A percentile compares a stretch with the other conserved stretches of the same genome.
Conservation (phyloP, 2,888 invertebrate genomes). For the Pristionchus fissidentatus region DNA sequence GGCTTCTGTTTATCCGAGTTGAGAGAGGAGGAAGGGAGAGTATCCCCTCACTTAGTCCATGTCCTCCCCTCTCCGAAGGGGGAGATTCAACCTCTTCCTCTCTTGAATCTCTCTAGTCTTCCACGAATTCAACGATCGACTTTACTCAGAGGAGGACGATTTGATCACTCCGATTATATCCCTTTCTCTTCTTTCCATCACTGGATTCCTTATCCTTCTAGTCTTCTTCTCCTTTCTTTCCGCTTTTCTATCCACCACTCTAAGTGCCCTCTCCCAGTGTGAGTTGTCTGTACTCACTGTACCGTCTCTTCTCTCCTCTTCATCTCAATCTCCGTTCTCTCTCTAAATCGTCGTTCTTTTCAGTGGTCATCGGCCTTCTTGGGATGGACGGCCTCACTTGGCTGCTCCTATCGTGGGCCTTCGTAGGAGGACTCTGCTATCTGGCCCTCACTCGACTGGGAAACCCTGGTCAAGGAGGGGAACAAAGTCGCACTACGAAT, state of each 20-base stretch:
- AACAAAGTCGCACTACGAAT: background rate
- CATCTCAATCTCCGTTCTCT: background rate
- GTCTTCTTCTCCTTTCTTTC: constrained; percentile 37
- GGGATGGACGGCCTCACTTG: constrained; percentile 64
- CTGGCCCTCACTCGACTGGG: constrained; percentile 69
- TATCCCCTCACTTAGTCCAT: constrained; percentile 30
- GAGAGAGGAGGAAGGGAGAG: constrained; percentile 1
- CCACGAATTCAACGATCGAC: constrained; percentile 32
- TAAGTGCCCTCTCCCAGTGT: constrained; percentile 42
- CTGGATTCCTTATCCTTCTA: constrained; percentile 38
- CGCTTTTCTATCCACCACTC: constrained; percentile 26
- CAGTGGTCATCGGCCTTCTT: constrained; percentile 44
- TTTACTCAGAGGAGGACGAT: constrained; percentile 37
- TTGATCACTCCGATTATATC: constrained; percentile 20
- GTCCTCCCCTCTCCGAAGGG: constrained; percentile 23
- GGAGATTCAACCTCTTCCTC: constrained; percentile 27
- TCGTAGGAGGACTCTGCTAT: constrained; percentile 71
- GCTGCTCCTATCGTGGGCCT: constrained; percentile 71
- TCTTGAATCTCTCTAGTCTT: background rate
- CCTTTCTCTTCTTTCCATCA: constrained; percentile 14
- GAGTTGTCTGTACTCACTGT: background rate
- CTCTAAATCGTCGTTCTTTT: background rate
- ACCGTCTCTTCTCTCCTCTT: constrained; percentile 16
- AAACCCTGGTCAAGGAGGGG: constrained; percentile 53
- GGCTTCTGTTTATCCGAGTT: constrained; percentile 43